Base-by-base conservation (phyloP, 1,140 invertebrate species). In the Trichonephila inaurata region DNA sequence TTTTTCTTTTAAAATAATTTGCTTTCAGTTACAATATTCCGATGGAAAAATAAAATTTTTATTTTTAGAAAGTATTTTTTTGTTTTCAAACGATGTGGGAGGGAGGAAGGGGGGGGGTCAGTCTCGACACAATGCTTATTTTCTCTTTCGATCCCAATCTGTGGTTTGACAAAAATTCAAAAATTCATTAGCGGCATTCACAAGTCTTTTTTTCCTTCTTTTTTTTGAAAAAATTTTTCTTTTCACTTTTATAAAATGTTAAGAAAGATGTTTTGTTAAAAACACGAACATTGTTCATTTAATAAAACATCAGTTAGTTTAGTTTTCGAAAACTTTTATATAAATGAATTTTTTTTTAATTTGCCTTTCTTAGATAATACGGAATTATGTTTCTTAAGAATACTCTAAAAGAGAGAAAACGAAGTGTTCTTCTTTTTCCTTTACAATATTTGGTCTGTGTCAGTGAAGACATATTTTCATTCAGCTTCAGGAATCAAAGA, bases 121-220 rank as follows among this genome's bases (percentile, higher is more conserved):
- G 18, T 33, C 33, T 33, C 72, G 72, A 33, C 7, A 77, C 72
- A 77, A 33, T 77, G 72, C 28, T 28, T 77, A 33, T 19, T 77
- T 77, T 77, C 72, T 19, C 72, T 40, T 85, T 3, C 28, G 21
- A 60, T 24, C 18, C 12, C 24, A 85, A 85, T 60, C 21, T 19
- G 58, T 60, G 58, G 72, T 16, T 10, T 24, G 72, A 33, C 28
- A 85, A 85, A 85, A 83, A 51, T 83, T 51, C 40, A 58, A 83
- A 83, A 83, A 61, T 85, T 85, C 51, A 85, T 85, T 85, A 85
- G 83, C n/a, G 83, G 24, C 60, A 85, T 85, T 85, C 83, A 85
- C n/a, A 0, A 5, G 51, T 5, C 10, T 51, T 51, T 51, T 51
- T 51, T 51, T 51, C 7, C 5, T 51, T 51, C 5, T 51, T 51